phyloP scores from a whole-genome alignment of 2,113 vertebrate species.

The Tragelaphus imberbis region DNA sequence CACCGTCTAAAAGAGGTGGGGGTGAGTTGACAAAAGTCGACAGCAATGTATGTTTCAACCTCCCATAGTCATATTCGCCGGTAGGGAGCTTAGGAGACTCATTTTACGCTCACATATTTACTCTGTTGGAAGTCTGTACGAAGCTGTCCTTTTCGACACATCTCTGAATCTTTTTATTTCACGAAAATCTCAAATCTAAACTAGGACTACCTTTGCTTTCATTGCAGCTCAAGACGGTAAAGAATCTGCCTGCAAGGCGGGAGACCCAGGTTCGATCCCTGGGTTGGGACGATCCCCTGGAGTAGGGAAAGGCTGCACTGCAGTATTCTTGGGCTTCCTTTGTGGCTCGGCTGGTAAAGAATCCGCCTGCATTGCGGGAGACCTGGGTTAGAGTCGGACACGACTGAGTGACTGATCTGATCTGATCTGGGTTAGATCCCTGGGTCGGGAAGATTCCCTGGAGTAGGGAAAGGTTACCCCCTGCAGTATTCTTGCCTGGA shows the following conservation, averaged over 20 bases:
- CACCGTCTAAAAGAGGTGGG: too few relatives aligned
- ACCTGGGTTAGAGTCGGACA: background rate
- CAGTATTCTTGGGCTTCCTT: background rate
- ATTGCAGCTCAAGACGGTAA: background rate
- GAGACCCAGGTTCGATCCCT: background rate
- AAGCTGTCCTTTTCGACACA: background rate
- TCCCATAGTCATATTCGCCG: background rate
- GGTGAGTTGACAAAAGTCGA: background rate
- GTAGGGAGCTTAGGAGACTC: background rate
- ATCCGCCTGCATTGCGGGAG: too few relatives aligned
- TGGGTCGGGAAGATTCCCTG: background rate
- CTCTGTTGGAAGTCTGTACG: background rate
- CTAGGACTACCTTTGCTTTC: background rate
- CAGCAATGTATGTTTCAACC: fast-evolving
- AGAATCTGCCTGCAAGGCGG: background rate
- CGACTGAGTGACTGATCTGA: too few relatives aligned
- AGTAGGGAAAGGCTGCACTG: background rate
- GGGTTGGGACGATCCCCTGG: background rate
- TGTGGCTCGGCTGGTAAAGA: too few relatives aligned
- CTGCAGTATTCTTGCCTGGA: background rate
- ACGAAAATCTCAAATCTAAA: background rate
- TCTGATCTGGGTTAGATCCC: background rate
- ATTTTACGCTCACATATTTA: background rate
- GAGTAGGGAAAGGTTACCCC: background rate
- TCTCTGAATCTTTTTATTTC: background rate